phyloP scores from a whole-genome alignment of 1,140 invertebrate species.

The Nilaparvata lugens region DNA sequence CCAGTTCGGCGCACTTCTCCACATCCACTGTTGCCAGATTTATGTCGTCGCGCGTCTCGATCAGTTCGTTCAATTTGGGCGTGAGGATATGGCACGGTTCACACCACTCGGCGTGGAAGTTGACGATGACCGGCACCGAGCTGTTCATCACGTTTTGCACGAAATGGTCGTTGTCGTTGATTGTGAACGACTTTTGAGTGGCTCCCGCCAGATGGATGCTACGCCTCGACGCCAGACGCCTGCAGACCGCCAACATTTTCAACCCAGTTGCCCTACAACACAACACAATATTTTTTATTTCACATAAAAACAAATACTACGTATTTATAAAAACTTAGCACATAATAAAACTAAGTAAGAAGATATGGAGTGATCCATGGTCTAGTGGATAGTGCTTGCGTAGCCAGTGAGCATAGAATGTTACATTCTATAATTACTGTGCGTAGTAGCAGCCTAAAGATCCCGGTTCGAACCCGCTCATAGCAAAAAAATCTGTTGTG shows the following conservation, averaged over 20 bases:
- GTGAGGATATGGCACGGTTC: slow-evolving; percentile 92
- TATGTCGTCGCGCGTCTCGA: slow-evolving; percentile 65
- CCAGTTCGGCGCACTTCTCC: slow-evolving; percentile 76
- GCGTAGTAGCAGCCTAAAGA: no score
- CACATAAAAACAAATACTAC: no score
- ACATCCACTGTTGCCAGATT: slow-evolving; percentile 88
- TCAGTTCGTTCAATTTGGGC: slow-evolving; percentile 75
- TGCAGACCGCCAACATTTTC: slow-evolving; percentile 9
- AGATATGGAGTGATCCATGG: no score
- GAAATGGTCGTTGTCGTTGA: slow-evolving; percentile 47
- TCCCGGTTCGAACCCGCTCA: no score
- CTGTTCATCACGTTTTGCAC: slow-evolving; percentile 64
- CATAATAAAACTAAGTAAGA: no score
- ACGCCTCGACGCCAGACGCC: slow-evolving; percentile 13
- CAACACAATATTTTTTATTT: no score
- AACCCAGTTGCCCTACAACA: no score
- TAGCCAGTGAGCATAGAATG: no score
- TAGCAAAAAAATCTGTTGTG: no score
- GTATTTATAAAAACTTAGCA: no score
- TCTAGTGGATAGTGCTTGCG: no score
- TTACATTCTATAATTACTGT: no score
- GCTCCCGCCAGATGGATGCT: slow-evolving; percentile 30
- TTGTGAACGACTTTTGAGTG: slow-evolving; percentile 35
- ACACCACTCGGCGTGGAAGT: slow-evolving; percentile 88
- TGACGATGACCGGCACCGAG: slow-evolving; percentile 70